A percentile compares a stretch with the other conserved stretches of the same genome.
Conservation (phyloP, 2,113 vertebrate genomes). For the Chlorodrepanis virens region DNA sequence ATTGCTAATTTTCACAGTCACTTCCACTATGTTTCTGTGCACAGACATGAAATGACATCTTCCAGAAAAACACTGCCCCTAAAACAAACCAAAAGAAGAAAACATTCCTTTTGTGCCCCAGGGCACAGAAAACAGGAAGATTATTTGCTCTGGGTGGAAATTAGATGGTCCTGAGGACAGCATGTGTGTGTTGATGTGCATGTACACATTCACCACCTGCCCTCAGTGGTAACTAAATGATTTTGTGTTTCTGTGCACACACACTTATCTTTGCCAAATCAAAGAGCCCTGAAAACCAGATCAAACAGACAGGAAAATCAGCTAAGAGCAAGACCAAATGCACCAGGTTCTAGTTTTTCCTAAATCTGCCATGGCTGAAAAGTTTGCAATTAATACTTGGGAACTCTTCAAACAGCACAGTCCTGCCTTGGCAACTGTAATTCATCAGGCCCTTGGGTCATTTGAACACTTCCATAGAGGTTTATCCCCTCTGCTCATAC, state of each 20-base stretch:
- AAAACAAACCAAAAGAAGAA: neutral
- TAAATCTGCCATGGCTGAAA: neutral
- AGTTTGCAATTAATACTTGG: neutral
- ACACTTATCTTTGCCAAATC: neutral
- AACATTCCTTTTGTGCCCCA: neutral
- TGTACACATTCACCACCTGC: neutral
- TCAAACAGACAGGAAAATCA: neutral
- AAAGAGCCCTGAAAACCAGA: neutral
- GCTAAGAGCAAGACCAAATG: neutral
- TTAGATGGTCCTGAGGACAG: neutral
- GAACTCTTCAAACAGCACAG: neutral
- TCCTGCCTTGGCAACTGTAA: neutral
- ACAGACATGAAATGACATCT: neutral
- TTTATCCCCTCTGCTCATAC: neutral
- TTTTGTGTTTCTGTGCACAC: neutral
- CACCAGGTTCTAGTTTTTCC: neutral
- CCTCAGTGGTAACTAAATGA: neutral
- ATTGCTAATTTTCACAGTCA: neutral
- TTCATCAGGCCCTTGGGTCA: neutral
- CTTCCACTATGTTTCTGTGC: neutral
- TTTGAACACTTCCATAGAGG: neutral
- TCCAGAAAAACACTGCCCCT: neutral
- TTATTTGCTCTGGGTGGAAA: neutral
- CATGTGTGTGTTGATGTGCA: neutral
- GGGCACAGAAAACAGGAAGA: neutral